Percentiles rank a stretch among this genome's conserved stretches.
Conservation (phyloP, 1,140 invertebrate genomes). For the Dendrolimus kikuchii region DNA sequence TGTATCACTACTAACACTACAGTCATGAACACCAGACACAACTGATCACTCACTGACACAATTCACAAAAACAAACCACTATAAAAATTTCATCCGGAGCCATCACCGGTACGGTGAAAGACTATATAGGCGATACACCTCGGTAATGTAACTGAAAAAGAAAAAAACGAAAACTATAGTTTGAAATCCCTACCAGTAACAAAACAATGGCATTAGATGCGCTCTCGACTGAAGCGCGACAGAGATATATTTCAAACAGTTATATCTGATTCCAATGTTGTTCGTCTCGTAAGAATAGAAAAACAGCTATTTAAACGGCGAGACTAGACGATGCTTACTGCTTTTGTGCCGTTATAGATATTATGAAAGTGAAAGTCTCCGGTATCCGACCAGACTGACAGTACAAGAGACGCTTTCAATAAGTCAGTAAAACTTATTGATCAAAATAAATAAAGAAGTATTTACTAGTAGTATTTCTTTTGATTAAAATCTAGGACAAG, state of each 20-base stretch:
- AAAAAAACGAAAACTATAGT: conserved; percentile 65
- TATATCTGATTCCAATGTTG: conserved; percentile 26
- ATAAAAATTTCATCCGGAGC: conserved; percentile 52
- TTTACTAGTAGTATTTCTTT: too few species aligned
- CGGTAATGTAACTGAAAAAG: conserved; percentile 63
- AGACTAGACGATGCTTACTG: conserved; percentile 9
- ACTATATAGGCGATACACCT: conserved; percentile 38
- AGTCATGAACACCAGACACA: conserved; percentile 12
- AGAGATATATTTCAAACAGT: conserved; percentile 27
- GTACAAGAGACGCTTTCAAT: conserved; percentile 18
- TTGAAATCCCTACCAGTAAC: conserved; percentile 29
- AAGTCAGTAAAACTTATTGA: not conserved
- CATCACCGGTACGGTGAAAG: conserved; percentile 49
- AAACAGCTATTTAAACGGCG: conserved; percentile 21
- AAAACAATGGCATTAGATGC: conserved; percentile 27
- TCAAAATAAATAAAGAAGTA: too few species aligned
- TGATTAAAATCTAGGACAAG: too few species aligned
- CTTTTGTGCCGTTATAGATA: conserved; percentile 31
- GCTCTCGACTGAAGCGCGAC: conserved; percentile 21
- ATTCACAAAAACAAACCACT: conserved; percentile 48
- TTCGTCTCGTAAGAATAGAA: conserved; percentile 24
- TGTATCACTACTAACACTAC: conserved; percentile 27
- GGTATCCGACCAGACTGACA: conserved; percentile 21
- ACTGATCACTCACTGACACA: conserved; percentile 33
- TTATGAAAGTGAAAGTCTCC: conserved; percentile 40